These are phyloP conservation scores for Colletes latitarsis DNA, from an alignment of 1,140 invertebrate species.

Conservation along the genomic window DNA sequence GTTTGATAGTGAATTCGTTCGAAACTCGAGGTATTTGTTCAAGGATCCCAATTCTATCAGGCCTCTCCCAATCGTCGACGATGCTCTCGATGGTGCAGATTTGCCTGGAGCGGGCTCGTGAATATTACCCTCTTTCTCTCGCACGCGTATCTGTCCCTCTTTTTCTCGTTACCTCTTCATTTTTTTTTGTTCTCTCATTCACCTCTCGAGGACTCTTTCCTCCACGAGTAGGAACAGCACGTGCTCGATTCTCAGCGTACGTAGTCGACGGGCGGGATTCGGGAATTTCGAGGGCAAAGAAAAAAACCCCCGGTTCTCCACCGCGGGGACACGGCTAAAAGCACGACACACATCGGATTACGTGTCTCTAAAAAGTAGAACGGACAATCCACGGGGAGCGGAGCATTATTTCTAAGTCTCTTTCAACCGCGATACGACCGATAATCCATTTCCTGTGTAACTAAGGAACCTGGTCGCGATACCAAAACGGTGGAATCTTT, in stretches of 20 bases:
- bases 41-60: slow-evolving; percentile 51
- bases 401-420: slow-evolving; percentile 16
- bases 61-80: slow-evolving; percentile 27
- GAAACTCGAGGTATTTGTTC: slow-evolving; percentile 45
- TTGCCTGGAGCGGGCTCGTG: slow-evolving; percentile 37
- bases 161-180: not conserved
- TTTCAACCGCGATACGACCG: not conserved
- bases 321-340: slow-evolving; percentile 62
- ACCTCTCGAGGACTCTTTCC: slow-evolving; percentile 48
- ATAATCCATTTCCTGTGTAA: not conserved
- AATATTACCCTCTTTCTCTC: slow-evolving; percentile 35
- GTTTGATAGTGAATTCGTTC: slow-evolving; percentile 18
- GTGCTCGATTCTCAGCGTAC: slow-evolving; percentile 63
- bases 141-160: not conserved
- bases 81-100: slow-evolving; percentile 40
- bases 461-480: too few species aligned
- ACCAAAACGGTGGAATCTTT: not conserved
- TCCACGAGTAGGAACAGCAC: slow-evolving; percentile 54
- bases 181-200: slow-evolving; percentile 28
- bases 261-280: slow-evolving; percentile 58
- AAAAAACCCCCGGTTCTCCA: slow-evolving; percentile 52
- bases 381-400: slow-evolving; percentile 8
- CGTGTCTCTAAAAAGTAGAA: slow-evolving; percentile 40
- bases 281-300: slow-evolving; percentile 65
- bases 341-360: slow-evolving; percentile 58